Percentiles rank a stretch among this genome's conserved stretches.
phyloP scores from a whole-genome alignment of 2,797 vertebrate genomes.

The Cyprinodon diabolis region DNA sequence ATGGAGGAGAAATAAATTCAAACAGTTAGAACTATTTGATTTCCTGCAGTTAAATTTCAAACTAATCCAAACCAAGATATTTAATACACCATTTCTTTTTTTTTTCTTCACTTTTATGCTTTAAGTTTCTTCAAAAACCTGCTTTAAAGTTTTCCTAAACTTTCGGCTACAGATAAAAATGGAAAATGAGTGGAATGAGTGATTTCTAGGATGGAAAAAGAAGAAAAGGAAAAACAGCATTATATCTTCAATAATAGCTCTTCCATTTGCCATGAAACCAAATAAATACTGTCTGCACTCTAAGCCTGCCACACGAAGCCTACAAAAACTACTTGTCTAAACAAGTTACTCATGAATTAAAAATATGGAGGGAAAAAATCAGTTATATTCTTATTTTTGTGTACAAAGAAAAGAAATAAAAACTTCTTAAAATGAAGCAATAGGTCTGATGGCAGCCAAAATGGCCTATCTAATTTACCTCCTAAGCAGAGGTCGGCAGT shows the following conservation, averaged over 20 bases:
- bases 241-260: background rate
- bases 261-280: background rate
- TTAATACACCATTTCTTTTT: background rate
- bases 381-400: background rate
- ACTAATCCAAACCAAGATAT: background rate
- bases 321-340: background rate
- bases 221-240: background rate
- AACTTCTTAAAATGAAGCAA: background rate
- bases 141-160: background rate
- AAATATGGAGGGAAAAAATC: background rate
- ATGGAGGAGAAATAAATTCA: background rate
- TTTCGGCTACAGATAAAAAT: background rate
- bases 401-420: background rate
- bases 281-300: too few species aligned
- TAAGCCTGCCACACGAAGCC: too few species aligned
- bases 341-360: background rate
- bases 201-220: background rate
- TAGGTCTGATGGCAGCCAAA: slow-evolving; percentile 10
- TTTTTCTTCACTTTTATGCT: too few species aligned
- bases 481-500: slow-evolving; percentile 19
- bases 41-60: background rate
- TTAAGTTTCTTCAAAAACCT: too few species aligned
- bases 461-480: slow-evolving; percentile 17
- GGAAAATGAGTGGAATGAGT: background rate
- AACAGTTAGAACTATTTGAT: background rate